Evolutionary conservation across 2,888 invertebrate genomes (phyloP).

Genomic region (Byasa hedistus): DNA sequence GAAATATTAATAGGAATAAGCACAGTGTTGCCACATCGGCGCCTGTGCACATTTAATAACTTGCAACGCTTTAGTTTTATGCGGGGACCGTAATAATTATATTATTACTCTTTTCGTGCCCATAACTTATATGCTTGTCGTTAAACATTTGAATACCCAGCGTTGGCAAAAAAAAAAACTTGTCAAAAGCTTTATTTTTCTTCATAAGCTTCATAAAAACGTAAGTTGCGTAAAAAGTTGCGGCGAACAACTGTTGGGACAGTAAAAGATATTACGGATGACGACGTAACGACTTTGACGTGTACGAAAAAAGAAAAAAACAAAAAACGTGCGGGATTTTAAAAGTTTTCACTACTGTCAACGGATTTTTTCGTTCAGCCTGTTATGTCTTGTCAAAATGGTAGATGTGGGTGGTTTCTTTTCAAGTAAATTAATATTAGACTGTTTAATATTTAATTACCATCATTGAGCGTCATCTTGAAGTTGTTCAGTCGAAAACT

Average conservation of each 20-base stretch:
- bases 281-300: slow-evolving; percentile 35
- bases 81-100: slow-evolving; percentile 22
- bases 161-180: slow-evolving; percentile 11
- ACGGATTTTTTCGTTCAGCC: slow-evolving; percentile 20
- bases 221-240: slow-evolving; percentile 25
- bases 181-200: neutral
- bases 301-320: slow-evolving; percentile 22
- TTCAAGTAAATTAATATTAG: no score
- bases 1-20: no score
- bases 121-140: slow-evolving; percentile 25
- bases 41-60: slow-evolving; percentile 23
- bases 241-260: slow-evolving; percentile 14
- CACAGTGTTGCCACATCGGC: slow-evolving; percentile 32
- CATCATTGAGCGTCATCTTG: no score
- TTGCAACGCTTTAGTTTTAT: slow-evolving; percentile 11
- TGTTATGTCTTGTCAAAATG: slow-evolving; percentile 2
- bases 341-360: slow-evolving; percentile 28
- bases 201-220: slow-evolving; percentile 21
- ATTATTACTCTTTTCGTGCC: slow-evolving; percentile 13
- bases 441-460: no score
- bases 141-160: slow-evolving; percentile 20
- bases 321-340: slow-evolving; percentile 19
- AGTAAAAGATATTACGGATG: slow-evolving; percentile 29
- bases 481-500: no score
- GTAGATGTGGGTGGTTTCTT: no score